Evolutionary conservation across 2,113 vertebrate species (phyloP).

Genomic region (Lophotis ruficrista): DNA sequence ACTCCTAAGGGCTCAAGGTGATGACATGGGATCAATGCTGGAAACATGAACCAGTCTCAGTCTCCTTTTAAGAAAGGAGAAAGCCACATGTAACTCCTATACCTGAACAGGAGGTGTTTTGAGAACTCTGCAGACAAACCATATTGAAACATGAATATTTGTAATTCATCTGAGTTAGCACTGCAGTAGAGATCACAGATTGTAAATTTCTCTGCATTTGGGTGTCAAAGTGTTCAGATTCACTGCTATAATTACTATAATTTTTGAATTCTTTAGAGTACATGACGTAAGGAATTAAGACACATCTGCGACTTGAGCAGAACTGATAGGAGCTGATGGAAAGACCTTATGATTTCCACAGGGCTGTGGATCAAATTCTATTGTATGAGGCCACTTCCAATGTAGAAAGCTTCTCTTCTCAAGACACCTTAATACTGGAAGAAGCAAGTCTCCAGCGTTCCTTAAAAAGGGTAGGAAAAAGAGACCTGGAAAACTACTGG

Average conservation of each 20-base stretch:
- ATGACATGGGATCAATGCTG: not conserved
- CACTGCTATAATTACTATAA: not conserved
- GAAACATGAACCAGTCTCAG: not conserved
- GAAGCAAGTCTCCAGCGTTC: not conserved
- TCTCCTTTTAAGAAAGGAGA: not conserved
- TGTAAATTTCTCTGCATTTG: not conserved
- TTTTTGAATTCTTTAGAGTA: not conserved
- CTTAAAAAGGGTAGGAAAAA: not conserved
- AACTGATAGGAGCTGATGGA: not conserved
- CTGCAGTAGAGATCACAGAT: not conserved
- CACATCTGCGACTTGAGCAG: not conserved
- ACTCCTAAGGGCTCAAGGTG: not conserved
- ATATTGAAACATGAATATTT: not conserved
- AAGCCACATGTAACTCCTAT: not conserved
- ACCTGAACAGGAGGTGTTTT: not conserved
- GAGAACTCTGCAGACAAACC: not conserved
- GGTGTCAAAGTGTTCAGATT: not conserved
- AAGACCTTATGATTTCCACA: not conserved
- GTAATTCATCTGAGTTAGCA: not conserved
- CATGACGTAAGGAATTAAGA: not conserved
- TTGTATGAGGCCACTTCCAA: not conserved
- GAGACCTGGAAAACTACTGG: not conserved
- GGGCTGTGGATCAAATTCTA: not conserved
- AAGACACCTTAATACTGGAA: not conserved
- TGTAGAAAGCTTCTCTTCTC: not conserved